Base-by-base conservation (phyloP, 2,113 vertebrate genomes). In the Oryzias curvinotus region DNA sequence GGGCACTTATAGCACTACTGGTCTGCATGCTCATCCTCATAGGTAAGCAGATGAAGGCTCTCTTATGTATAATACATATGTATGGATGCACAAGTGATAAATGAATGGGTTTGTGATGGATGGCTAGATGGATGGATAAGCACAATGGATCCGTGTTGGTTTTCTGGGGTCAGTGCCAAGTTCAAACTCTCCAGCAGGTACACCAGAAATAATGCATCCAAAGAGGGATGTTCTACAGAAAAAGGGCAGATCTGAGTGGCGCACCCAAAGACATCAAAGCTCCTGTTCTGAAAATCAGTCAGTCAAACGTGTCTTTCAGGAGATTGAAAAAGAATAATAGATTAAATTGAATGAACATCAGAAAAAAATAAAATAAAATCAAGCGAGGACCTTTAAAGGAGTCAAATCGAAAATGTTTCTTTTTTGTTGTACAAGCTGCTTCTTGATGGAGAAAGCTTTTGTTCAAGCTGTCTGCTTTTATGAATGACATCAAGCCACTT, bases 21-120 rank as follows among this genome's bases (percentile, higher is more conserved):
- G 96, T 98, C 63, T 98, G 96, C 53, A 73, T 97, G 86, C 96
- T 98, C 88, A 98, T 98, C 49, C 95, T 99, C 52, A 91, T 98
- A 1, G 97, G 97, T 99, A 92, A 96, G 95, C 23, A 58, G 26
- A 64, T 43, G 64, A 54, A 58, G 62, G 44, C 3, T 36, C 53
- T 50, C 15, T 52, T 66, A 57, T 44, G 18, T 14, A 52, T 7
- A 19, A 18, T 41, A 48, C n/a, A 48, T 55, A 14, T 56, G 10
- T 51, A 75, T 55, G 30, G 4, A 73, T 75, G 50, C n/a, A 14
- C 42, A 55, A 7, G 47, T 48, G 51, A 89, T 95, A 0, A 93
- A 95, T 95, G 86, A 92, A 92, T 55, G 25, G 21, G 30, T 51
- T 25, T 41, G 28, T 49, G 23, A 57, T 36, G 0, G 14, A 62